Evolutionary conservation across 2,888 invertebrate genomes (phyloP), one percentile per base, ranked within the genome.

Genomic region (Cacoxenus indagator): DNA sequence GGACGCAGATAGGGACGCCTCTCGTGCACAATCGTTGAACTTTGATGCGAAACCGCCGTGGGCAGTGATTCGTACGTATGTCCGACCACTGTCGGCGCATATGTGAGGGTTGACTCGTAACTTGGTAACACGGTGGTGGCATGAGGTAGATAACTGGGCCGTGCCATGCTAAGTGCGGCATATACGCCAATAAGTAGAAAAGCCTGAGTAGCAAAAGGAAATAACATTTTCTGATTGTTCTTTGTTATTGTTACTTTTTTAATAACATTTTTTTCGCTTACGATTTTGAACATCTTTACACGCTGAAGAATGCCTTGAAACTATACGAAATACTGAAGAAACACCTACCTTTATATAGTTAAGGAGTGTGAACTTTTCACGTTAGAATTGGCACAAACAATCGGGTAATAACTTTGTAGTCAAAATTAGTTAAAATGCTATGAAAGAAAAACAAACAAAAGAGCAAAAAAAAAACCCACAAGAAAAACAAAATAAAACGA

Each of bases 21-120:
- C 75, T 87, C 87, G 64, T 87, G 87, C 17, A 87, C 85, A 72
- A 87, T 85, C 14, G 87, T 87, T 54, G 86, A 86, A 68, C 87
- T 87, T 71, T 87, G 87, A 69, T 87, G 87, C 9, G 87, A 87
- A 4, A 87, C 76, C 1, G 87, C 87, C 0, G 87, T 80, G 6
- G 87, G 87, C 66, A 84, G 22, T 0, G 78, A 75, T 26, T 78
- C 70, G 0, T 82, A 68, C 17, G 84, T 78, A 29, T 87, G 87
- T 4, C 87, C 87, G 5, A 87, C 70, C 14, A 87, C 68, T 2
- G 84, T 80, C 8, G 87, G 87, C 6, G 83, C 77, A 64, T 86
- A 79, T 27, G 82, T 81, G 51, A 85, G 65, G 26, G 76, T 78
- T 8, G 80, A 65, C 29, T 79, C 78, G n/a, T 85, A 84, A 59